Conservation (phyloP, 2,797 vertebrate genomes). For the Gambelia wislizenii region DNA sequence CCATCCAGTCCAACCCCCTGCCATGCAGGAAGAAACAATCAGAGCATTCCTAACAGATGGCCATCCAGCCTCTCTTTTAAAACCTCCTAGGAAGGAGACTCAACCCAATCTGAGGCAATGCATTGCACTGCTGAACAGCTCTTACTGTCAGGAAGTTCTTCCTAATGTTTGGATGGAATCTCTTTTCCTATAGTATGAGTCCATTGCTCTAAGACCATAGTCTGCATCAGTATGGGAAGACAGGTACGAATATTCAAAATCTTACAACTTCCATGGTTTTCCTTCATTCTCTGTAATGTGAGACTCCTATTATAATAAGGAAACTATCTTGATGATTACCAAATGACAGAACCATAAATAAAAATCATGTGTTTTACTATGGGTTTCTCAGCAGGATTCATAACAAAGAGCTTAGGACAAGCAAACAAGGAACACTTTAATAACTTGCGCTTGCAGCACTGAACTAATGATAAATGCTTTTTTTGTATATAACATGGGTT, state of each 20-base stretch:
- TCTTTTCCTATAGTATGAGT: too few species aligned
- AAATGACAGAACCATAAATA: not conserved
- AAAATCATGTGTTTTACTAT: not conserved
- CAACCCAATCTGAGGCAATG: too few species aligned
- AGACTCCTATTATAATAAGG: not conserved
- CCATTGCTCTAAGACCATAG: fast-evolving
- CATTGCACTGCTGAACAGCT: too few species aligned
- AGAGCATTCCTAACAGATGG: too few species aligned
- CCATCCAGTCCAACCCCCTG: too few species aligned
- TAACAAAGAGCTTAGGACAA: constrained; percentile 7
- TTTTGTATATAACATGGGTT: not conserved
- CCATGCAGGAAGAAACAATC: too few species aligned
- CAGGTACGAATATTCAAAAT: not conserved
- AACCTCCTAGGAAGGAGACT: too few species aligned
- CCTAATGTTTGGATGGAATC: too few species aligned
- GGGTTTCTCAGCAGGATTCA: not conserved
- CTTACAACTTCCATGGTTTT: not conserved
- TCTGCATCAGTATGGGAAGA: not conserved
- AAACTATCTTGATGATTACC: constrained; percentile 10
- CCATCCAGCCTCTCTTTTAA: too few species aligned
- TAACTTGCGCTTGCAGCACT: not conserved
- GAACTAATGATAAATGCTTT: not conserved
- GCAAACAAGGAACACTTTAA: not conserved
- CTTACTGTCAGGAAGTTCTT: too few species aligned
- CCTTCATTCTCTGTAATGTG: not conserved